phyloP scores from a whole-genome alignment of 2,888 invertebrate species.

The Thera obeliscata region DNA sequence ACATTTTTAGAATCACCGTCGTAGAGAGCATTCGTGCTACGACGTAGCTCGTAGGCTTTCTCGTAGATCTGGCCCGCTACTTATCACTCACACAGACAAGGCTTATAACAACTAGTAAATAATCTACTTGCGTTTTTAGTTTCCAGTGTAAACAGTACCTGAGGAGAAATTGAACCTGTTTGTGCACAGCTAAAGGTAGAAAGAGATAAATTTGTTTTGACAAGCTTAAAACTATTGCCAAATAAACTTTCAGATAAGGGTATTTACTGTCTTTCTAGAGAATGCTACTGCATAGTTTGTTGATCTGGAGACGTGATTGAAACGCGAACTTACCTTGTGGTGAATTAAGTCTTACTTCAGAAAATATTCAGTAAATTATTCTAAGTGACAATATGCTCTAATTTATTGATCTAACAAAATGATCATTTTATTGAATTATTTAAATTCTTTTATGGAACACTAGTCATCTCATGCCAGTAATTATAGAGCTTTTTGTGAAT shows the following conservation, averaged over 20 bases:
- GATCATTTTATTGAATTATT: no score
- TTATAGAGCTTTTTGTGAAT: no score
- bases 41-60: not conserved
- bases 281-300: conserved; percentile 25
- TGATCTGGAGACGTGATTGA: conserved; percentile 19
- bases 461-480: no score
- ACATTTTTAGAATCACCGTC: not conserved
- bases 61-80: not conserved
- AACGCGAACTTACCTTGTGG: conserved; percentile 17
- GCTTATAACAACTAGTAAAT: no score
- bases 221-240: conserved; percentile 18
- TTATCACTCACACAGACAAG: no score
- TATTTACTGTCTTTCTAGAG: conserved; percentile 12
- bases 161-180: conserved; percentile 4
- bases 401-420: no score
- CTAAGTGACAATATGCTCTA: no score
- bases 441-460: no score
- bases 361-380: not conserved
- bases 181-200: conserved; percentile 8
- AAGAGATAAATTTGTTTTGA: conserved; percentile 22
- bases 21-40: not conserved
- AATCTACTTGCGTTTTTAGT: no score
- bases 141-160: not conserved
- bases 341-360: conserved; percentile 3
- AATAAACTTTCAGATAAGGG: conserved; percentile 27